Conservation (phyloP, 2,888 invertebrate species). For the Andrena haemorrhoa region DNA sequence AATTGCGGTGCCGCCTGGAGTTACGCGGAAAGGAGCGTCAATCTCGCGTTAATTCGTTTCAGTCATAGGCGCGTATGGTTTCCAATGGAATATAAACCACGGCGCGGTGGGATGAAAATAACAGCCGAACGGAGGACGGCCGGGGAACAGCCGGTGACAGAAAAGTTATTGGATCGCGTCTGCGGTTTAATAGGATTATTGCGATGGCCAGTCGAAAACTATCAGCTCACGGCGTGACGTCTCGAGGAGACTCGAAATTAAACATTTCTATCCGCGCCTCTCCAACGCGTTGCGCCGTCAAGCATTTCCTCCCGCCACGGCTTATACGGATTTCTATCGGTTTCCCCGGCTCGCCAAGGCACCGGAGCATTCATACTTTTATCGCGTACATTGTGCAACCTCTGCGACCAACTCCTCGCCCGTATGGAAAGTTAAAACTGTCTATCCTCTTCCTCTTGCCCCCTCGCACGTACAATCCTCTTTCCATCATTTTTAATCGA, state of each 20-base stretch:
- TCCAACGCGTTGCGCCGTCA: conserved; percentile 1
- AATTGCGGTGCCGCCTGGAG: background rate
- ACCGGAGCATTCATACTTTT: conserved; percentile 49
- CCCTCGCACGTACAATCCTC: background rate
- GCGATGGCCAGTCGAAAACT: conserved; percentile 63
- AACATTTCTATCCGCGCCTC: conserved; percentile 46
- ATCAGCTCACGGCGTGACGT: conserved; percentile 63
- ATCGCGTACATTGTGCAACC: conserved; percentile 14
- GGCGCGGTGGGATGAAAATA: conserved; percentile 38
- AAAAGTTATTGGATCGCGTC: conserved; percentile 72
- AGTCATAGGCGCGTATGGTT: background rate
- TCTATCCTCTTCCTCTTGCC: background rate
- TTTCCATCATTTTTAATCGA: background rate
- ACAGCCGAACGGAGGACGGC: conserved; percentile 37
- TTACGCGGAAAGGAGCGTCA: background rate
- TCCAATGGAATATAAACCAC: conserved; percentile 5
- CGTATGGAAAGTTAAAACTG: conserved; percentile 17
- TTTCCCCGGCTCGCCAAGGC: conserved; percentile 12
- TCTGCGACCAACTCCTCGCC: background rate
- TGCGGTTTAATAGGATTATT: conserved; percentile 73
- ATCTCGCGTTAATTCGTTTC: conserved; percentile 35
- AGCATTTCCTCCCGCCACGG: conserved; percentile 21
- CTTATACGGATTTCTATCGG: conserved; percentile 47
- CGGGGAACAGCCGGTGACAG: conserved; percentile 61
- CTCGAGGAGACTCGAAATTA: conserved; percentile 67